A percentile compares a stretch with the other conserved stretches of the same genome.
These are phyloP conservation scores for Periphyllus acericola DNA, from an alignment of 2,888 invertebrate genomes.

Conservation along the genomic window DNA sequence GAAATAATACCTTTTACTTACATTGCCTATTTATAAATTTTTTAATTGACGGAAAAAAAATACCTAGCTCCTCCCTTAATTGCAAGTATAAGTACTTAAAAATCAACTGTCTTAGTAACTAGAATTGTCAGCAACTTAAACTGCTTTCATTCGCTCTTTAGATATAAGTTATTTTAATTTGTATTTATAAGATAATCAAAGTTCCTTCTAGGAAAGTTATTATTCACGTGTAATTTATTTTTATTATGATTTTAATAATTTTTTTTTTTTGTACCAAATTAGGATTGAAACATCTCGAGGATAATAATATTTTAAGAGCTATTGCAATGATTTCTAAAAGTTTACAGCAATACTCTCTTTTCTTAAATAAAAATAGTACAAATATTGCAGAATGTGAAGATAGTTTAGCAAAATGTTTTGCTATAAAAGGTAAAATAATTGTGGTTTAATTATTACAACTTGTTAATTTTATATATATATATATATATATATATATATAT, in stretches of 20 bases:
- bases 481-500: no score
- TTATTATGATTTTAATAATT: background rate
- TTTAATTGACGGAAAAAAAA: no score
- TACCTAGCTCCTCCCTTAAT: no score
- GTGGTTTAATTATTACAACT: background rate
- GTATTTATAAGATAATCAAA: no score
- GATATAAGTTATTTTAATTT: background rate
- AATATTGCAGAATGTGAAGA: slow-evolving; percentile 47
- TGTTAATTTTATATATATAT: no score
- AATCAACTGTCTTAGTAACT: no score
- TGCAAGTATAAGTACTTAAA: no score
- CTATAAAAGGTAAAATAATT: slow-evolving; percentile 47
- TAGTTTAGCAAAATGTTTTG: slow-evolving; percentile 51
- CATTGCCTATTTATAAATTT: no score
- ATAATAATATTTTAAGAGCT: background rate
- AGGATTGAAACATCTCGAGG: slow-evolving; percentile 14
- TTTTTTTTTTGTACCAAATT: background rate
- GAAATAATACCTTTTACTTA: no score
- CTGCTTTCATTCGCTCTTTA: background rate
- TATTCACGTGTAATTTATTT: background rate
- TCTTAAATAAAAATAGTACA: slow-evolving; percentile 37
- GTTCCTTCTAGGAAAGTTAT: background rate
- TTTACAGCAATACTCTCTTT: slow-evolving; percentile 3
- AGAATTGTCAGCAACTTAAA: no score
- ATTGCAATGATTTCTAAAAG: background rate